phyloP scores from a whole-genome alignment of 2,797 vertebrate species.

The Hydrocynus forskahlii region DNA sequence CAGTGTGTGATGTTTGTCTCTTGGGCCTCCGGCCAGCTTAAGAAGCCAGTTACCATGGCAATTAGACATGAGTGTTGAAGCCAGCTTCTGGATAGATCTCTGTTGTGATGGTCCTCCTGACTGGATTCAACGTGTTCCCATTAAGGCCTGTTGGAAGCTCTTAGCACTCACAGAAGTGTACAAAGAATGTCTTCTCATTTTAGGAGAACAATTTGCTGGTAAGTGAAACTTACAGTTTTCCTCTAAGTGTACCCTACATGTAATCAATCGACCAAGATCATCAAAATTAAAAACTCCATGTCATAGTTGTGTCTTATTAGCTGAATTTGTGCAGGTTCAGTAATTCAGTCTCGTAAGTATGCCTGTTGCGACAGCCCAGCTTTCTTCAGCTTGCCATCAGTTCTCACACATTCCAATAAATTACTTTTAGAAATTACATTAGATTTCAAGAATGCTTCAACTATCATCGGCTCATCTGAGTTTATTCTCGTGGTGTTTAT shows the following conservation, averaged over 20 bases:
- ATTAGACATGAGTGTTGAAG: slow-evolving; percentile 10
- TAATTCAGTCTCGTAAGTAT: too few species aligned
- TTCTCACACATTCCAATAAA: too few species aligned
- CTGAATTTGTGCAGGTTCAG: too few species aligned
- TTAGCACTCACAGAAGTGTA: not conserved
- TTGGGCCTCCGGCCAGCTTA: slow-evolving; percentile 1
- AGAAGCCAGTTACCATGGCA: slow-evolving; percentile 33
- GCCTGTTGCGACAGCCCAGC: too few species aligned
- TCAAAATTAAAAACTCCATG: too few species aligned
- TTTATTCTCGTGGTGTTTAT: too few species aligned
- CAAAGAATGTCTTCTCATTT: not conserved
- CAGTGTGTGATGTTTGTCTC: not conserved
- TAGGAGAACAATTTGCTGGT: not conserved
- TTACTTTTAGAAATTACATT: too few species aligned
- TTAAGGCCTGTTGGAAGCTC: not conserved
- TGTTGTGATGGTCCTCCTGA: not conserved
- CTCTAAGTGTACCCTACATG: too few species aligned
- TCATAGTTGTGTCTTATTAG: too few species aligned
- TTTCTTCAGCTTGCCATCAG: too few species aligned
- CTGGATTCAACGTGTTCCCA: not conserved
- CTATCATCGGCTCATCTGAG: too few species aligned
- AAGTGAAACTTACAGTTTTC: not conserved
- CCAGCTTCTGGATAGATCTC: not conserved
- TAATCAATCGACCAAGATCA: not conserved
- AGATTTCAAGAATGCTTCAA: too few species aligned